phyloP scores from a whole-genome alignment of 2,888 invertebrate genomes.

The Lochmaea crataegi region DNA sequence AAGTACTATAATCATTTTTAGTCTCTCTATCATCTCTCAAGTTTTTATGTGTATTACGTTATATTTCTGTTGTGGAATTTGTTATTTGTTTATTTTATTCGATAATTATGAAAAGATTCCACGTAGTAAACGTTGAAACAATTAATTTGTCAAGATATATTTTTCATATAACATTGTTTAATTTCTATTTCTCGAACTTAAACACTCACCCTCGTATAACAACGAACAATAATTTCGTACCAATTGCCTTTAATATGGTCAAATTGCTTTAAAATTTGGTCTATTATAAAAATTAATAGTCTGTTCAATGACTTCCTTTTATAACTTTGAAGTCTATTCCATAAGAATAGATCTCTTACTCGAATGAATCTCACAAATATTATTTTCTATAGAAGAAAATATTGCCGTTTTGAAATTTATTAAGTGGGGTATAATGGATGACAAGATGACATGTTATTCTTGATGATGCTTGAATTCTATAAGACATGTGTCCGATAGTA shows the following conservation, averaged over 20 bases:
- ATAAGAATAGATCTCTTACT: conserved; percentile 38
- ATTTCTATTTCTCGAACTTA: neutral
- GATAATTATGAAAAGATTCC: too few relatives aligned
- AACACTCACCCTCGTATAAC: neutral
- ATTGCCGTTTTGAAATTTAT: conserved; percentile 42
- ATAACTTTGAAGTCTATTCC: conserved; percentile 39
- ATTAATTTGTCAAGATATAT: too few relatives aligned
- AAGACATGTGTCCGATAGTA: conserved; percentile 29
- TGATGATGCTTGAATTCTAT: conserved; percentile 31
- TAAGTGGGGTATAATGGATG: conserved; percentile 42
- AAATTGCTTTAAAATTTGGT: conserved; percentile 65
- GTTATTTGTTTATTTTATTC: too few relatives aligned
- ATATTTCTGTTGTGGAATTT: too few relatives aligned
- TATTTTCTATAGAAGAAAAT: conserved; percentile 38
- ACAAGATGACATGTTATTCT: conserved; percentile 38
- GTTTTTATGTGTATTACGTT: too few relatives aligned
- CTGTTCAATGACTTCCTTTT: conserved; percentile 48
- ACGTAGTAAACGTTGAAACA: too few relatives aligned
- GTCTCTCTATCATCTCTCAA: too few relatives aligned
- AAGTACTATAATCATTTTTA: too few relatives aligned
- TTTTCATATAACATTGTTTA: neutral
- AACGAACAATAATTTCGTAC: conserved; percentile 48
- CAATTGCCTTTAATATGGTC: conserved; percentile 64
- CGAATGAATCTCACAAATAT: conserved; percentile 36
- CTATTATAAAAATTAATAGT: conserved; percentile 58